These are phyloP conservation scores for Nomada fucata DNA, from an alignment of 2,888 invertebrate genomes.

Conservation along the genomic window DNA sequence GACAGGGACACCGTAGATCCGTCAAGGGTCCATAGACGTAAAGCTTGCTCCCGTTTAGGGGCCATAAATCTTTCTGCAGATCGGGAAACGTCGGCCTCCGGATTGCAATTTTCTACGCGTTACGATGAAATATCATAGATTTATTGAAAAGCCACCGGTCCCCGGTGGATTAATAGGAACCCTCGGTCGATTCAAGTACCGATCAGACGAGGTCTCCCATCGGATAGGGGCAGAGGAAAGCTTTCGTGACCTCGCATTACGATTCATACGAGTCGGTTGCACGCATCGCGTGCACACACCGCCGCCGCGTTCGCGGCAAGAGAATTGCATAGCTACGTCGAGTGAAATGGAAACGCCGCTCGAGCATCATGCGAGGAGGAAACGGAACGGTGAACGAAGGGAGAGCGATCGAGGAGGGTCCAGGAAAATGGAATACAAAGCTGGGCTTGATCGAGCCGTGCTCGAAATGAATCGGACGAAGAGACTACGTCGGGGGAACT, in stretches of 20 bases:
- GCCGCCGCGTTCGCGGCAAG: slow-evolving; percentile 7
- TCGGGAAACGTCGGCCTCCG: neutral
- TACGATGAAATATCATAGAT: slow-evolving; percentile 32
- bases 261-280: slow-evolving; percentile 18
- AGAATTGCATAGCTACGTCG: slow-evolving; percentile 22
- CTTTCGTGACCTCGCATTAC: too few relatives aligned
- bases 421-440: neutral
- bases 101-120: slow-evolving; percentile 30
- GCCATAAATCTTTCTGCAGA: slow-evolving; percentile 12
- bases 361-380: neutral
- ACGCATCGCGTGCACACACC: slow-evolving; percentile 14
- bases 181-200: neutral
- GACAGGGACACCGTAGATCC: neutral
- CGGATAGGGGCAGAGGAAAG: neutral
- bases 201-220: neutral
- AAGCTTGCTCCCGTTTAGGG: slow-evolving; percentile 23
- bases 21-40: neutral
- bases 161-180: slow-evolving; percentile 23
- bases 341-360: slow-evolving; percentile 35
- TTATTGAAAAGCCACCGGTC: slow-evolving; percentile 21
- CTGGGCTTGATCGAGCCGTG: slow-evolving; percentile 29
- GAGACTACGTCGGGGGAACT: slow-evolving; percentile 45
- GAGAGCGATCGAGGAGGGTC: slow-evolving; percentile 21
- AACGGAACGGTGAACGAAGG: neutral
- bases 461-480: slow-evolving; percentile 57